Base-by-base conservation (phyloP, 2,797 vertebrate genomes). In the Diplodus sargus region DNA sequence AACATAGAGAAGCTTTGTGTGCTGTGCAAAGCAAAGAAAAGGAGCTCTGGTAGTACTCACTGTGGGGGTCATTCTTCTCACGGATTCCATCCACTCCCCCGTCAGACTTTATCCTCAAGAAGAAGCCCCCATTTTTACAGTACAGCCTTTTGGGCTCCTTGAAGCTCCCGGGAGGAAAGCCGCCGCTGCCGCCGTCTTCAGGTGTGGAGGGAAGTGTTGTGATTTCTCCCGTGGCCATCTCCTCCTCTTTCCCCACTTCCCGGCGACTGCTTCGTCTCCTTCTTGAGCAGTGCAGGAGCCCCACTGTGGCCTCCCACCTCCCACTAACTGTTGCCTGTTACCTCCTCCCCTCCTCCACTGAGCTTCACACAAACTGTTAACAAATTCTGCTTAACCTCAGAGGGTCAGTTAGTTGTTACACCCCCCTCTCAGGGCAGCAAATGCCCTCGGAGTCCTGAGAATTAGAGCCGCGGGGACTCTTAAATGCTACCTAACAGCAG, bases 111-210 rank as follows among this genome's bases (percentile, higher is more conserved):
- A 99, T 97, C 91, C 98, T 95, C 79, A 99, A 89, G 91, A 99
- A 99, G 92, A 95, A 99, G 82, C 98, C 98, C 11, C 98, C 98
- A 85, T 98, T 99, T 82, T 99, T 99, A 90, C 97, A 98, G 93
- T 99, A 99, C 9, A 99, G 94, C 70, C 97, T 91, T 82, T 99
- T 99, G 79, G 98, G 97, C 9, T 98, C 98, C 93, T 96, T 98
- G 89, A 98, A 98, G 92, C 88, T 95, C 9, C 97, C 97, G 0
- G 97, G 95, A 3, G 97, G 93, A 63, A 98, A 99, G 56, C 96
- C 92, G 47, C 94, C 67, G 60, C 94, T 87, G 81, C 94, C 92
- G n/a, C 95, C 93, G 84, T 95, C 97, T 68, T 97, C 97, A 61
- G 97, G 92, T 86, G 94, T 89, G 49, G 95, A 79, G 51, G 97